A percentile compares a stretch with the other conserved stretches of the same genome.
These are phyloP conservation scores for Odontothrips loti DNA, from an alignment of 2,888 invertebrate species.

Conservation along the genomic window DNA sequence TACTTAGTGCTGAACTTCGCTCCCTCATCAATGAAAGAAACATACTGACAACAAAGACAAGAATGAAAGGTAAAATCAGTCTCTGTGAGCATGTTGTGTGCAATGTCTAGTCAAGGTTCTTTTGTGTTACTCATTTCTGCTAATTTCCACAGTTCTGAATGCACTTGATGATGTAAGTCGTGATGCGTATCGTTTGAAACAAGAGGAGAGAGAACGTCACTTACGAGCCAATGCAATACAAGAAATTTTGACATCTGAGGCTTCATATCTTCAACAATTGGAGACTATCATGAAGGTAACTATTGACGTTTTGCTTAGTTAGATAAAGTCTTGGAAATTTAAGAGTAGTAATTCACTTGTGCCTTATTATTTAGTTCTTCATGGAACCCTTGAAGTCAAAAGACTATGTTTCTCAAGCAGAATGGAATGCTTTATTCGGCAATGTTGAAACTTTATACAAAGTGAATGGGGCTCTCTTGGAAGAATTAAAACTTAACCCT, in stretches of 20 bases:
- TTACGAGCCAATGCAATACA: conserved; percentile 56
- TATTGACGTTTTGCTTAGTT: conserved; percentile 22
- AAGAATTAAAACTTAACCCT: conserved; percentile 53
- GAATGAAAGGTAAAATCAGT: conserved; percentile 51
- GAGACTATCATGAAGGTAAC: conserved; percentile 58
- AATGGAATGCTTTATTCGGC: conserved; percentile 57
- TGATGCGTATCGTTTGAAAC: conserved; percentile 40
- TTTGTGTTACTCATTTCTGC: conserved; percentile 20
- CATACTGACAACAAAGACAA: conserved; percentile 57
- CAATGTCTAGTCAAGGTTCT: conserved; percentile 19
- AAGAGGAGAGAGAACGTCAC: conserved; percentile 41
- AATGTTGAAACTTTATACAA: conserved; percentile 61
- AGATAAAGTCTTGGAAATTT: conserved; percentile 20
- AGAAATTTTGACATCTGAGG: conserved; percentile 67
- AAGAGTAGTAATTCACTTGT: neutral
- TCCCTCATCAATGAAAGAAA: conserved; percentile 59
- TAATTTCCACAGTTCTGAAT: conserved; percentile 49
- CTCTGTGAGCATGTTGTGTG: conserved; percentile 10
- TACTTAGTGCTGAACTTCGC: conserved; percentile 55
- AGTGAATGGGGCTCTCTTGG: conserved; percentile 58
- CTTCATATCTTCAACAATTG: conserved; percentile 62
- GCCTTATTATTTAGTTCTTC: conserved; percentile 49
- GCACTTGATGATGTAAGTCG: conserved; percentile 51
- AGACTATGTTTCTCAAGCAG: conserved; percentile 50
- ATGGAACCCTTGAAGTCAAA: conserved; percentile 55